Conservation (phyloP, 2,113 vertebrate species). For the Phoxinus phoxinus region DNA sequence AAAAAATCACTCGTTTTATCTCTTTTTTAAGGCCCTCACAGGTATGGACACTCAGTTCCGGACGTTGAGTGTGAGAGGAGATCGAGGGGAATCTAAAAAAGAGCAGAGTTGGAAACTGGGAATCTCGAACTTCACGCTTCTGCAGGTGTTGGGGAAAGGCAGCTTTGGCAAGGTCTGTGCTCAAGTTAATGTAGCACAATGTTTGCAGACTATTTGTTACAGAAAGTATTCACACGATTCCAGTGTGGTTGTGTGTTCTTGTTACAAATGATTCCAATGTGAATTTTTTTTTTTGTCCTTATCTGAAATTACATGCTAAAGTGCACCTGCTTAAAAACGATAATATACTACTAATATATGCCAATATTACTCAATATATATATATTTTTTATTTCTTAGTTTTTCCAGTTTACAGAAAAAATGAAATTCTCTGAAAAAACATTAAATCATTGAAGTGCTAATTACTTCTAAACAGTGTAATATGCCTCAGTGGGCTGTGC, state of each 20-base stretch:
- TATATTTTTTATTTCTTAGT: not conserved
- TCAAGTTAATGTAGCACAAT: not conserved
- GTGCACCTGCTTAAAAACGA: not conserved
- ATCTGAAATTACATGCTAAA: not conserved
- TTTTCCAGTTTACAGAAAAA: not conserved
- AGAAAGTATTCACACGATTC: not conserved
- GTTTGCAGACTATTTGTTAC: not conserved
- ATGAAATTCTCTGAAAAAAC: not conserved
- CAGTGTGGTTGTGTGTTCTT: not conserved
- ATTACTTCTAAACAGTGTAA: not conserved
- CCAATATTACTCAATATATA: not conserved
- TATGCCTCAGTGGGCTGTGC: not conserved
- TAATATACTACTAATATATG: not conserved
- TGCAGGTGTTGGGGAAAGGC: conserved; percentile 94
- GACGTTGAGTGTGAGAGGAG: conserved; percentile 68
- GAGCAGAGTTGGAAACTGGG: conserved; percentile 69
- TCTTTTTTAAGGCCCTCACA: not conserved
- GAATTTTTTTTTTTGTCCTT: not conserved
- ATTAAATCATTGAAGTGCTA: not conserved
- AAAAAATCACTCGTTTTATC: not conserved
- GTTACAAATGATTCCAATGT: not conserved
- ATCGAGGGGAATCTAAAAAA: conserved; percentile 40
- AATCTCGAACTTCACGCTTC: conserved; percentile 88
- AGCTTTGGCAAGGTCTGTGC: conserved; percentile 94
- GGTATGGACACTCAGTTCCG: conserved; percentile 51